These are phyloP conservation scores for Drosophila silvestris DNA, from an alignment of 2,888 invertebrate species.

Conservation along the genomic window DNA sequence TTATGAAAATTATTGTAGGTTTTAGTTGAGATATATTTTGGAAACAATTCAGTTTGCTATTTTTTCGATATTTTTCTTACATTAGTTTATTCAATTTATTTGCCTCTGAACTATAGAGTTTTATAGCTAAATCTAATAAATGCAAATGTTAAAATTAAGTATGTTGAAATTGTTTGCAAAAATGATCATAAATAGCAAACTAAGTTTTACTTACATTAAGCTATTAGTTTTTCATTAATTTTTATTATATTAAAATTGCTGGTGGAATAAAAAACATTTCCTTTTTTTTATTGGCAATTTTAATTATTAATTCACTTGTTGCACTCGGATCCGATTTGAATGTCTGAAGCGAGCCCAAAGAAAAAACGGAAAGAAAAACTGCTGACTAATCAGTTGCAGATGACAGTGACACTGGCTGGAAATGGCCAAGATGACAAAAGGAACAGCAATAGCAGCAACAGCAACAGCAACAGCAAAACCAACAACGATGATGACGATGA, in stretches of 20 bases:
- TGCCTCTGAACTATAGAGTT: no score
- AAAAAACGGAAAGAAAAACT: slow-evolving; percentile 43
- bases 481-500: slow-evolving; percentile 10
- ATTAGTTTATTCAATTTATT: no score
- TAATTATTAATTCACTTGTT: slow-evolving; percentile 3
- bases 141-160: background rate
- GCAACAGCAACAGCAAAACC: slow-evolving; percentile 18
- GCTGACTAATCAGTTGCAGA: slow-evolving; percentile 73
- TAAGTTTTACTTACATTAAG: background rate
- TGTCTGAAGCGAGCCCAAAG: slow-evolving; percentile 8
- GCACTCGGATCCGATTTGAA: slow-evolving; percentile 6
- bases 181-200: background rate
- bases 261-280: background rate
- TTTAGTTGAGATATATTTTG: background rate
- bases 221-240: background rate
- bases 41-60: background rate
- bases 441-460: background rate
- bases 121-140: background rate
- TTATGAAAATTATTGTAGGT: background rate
- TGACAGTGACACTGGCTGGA: slow-evolving; percentile 27
- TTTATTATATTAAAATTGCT: background rate
- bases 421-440: slow-evolving; percentile 29
- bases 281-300: background rate
- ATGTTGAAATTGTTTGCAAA: background rate
- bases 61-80: background rate